phyloP scores from a whole-genome alignment of 2,888 invertebrate species.

The Ornithoptera priamus region DNA sequence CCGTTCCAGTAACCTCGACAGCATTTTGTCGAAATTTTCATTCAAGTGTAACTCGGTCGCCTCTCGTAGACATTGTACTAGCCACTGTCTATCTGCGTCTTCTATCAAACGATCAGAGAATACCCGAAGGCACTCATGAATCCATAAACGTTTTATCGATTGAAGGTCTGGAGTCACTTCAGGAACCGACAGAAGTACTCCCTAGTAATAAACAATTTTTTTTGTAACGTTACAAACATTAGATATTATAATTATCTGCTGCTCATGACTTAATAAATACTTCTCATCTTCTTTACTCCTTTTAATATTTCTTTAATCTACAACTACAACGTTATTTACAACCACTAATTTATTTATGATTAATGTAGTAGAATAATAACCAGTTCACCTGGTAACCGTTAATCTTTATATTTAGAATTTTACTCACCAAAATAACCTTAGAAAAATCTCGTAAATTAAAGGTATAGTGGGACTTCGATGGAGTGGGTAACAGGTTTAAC shows the following conservation, averaged over 20 bases:
- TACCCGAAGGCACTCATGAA: conserved; percentile 95
- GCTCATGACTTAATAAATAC: too few species aligned
- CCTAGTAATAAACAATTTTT: conserved; percentile 70
- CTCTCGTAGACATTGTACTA: conserved; percentile 84
- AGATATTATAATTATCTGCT: too few species aligned
- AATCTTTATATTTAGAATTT: neutral
- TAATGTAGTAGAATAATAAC: too few species aligned
- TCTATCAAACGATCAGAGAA: conserved; percentile 96
- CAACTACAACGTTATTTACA: too few species aligned
- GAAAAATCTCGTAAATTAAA: conserved; percentile 97
- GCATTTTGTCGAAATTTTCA: conserved; percentile 84
- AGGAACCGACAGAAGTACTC: conserved; percentile 93
- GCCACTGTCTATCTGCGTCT: conserved; percentile 89
- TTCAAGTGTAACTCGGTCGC: conserved; percentile 82
- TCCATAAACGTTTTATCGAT: conserved; percentile 95
- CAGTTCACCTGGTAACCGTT: too few species aligned
- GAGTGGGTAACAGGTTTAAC: conserved; percentile 92
- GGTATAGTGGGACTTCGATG: conserved; percentile 95
- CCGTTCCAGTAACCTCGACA: conserved; percentile 79
- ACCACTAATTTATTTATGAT: too few species aligned
- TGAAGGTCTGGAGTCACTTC: conserved; percentile 92
- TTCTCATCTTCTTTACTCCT: too few species aligned
- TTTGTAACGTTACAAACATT: too few species aligned
- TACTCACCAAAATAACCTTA: conserved; percentile 88
- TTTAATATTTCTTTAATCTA: too few species aligned